Base-by-base conservation (phyloP, 2,888 invertebrate species). In the Monochamus alternatus region DNA sequence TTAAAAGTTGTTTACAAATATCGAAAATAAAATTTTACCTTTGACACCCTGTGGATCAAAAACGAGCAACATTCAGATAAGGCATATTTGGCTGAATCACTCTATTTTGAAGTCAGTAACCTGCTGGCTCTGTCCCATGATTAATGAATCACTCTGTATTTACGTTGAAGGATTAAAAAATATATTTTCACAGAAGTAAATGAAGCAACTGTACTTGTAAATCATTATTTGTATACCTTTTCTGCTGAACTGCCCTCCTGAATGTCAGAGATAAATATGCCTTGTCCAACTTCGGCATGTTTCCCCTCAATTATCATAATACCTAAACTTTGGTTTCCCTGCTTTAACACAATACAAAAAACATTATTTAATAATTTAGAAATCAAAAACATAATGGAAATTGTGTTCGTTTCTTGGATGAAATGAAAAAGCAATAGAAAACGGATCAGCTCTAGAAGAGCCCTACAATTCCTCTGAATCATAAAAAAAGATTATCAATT, bases 291-390 rank as follows among this genome's bases (percentile, higher is more conserved):
- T 88, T 97, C 97, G 65, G 95, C 94, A 90, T 97, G 97, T 82
- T 96, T 95, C 76, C 97, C 97, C 88, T 97, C 97, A 88, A 97
- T 97, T 86, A 97, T 96, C 97, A 97, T 97, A 86, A 97, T 96
- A 79, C 97, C 97, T 81, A 97, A 91, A 76, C 96, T 96, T 78
- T 94, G 93, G 75, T 92, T 92, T 83, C 94, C 94, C 94, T 95
- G 91, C 79, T 90, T 89, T 72, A 81, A 81, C 69, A 71, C 31
- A 69, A 44, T 22, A 69, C 59, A 69, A 38, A 71, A 63, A 69
- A 63, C 22, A 44, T 62, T 63, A 63, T 63, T 71, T 32, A 32
- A 32, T 63, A 52, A 71, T 71, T 63, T 30, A 63, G 14, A 52
- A 52, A 47, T 68, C 9, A 55, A 66, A 59, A 60, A 12, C 31